Percentiles rank a stretch among this genome's conserved stretches.
These are phyloP conservation scores for Astur gentilis DNA, from an alignment of 2,113 vertebrate genomes.

Conservation along the genomic window DNA sequence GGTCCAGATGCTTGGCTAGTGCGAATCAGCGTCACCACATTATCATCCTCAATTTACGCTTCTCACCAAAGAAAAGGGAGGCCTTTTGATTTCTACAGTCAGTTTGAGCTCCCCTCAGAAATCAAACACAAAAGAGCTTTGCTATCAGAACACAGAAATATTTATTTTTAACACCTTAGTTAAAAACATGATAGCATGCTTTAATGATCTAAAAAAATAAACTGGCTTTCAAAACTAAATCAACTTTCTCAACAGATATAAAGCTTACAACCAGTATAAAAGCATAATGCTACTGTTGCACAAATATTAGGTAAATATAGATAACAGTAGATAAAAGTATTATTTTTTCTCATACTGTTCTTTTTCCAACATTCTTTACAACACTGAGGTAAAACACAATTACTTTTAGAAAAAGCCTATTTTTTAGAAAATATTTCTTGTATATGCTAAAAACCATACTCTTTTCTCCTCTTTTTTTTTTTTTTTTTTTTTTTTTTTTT, in stretches of 20 bases:
- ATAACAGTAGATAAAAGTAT: not conserved
- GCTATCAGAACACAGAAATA: slow-evolving; percentile 40
- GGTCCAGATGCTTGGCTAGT: not conserved
- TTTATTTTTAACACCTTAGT: slow-evolving; percentile 45
- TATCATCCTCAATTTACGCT: slow-evolving; percentile 34
- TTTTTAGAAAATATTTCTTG: not conserved
- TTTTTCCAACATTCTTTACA: not conserved
- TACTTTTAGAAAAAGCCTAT: not conserved
- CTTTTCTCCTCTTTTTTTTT: not conserved
- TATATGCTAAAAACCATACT: not conserved
- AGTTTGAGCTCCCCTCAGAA: not conserved
- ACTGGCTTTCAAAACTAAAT: slow-evolving; percentile 9
- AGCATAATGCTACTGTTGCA: not conserved
- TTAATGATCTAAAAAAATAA: slow-evolving; percentile 46
- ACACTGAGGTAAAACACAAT: not conserved
- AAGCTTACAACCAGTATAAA: not conserved
- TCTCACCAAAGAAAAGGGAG: not conserved
- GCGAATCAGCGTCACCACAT: not conserved
- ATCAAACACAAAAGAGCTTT: not conserved
- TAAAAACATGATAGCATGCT: slow-evolving; percentile 20
- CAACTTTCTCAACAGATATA: not conserved
- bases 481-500: not conserved
- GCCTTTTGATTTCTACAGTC: not conserved
- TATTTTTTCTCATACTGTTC: not conserved
- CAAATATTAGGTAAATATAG: not conserved